Conservation (phyloP, 2,888 invertebrate species). For the Diadromus collaris region DNA sequence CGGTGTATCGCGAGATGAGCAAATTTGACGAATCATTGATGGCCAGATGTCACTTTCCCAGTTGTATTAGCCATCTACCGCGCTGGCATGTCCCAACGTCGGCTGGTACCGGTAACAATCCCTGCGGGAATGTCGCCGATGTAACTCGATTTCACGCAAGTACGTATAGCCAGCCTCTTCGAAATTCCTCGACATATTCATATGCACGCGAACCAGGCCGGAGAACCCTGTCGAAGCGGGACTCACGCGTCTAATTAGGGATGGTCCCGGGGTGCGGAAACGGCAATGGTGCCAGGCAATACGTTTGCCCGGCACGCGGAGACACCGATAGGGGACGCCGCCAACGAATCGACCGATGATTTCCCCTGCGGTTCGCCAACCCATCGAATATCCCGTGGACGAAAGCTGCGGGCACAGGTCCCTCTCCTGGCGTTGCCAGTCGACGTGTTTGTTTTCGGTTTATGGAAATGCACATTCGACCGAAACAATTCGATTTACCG, state of each 20-base stretch:
- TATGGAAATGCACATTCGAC: constrained; percentile 72
- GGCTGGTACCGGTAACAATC: constrained; percentile 16
- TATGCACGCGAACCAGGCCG: constrained; percentile 27
- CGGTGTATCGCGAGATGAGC: neutral
- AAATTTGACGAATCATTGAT: constrained; percentile 26
- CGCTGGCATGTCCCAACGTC: neutral
- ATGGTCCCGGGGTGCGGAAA: constrained; percentile 40
- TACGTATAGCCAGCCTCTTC: constrained; percentile 16
- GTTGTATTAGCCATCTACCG: constrained; percentile 12
- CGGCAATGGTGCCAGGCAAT: constrained; percentile 22
- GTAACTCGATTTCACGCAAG: constrained; percentile 43
- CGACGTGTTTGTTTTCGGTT: constrained; percentile 74
- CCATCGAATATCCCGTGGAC: constrained; percentile 47
- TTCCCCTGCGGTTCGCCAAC: constrained; percentile 72
- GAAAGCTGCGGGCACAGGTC: constrained; percentile 9
- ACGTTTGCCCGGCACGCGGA: constrained; percentile 33
- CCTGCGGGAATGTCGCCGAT: constrained; percentile 36
- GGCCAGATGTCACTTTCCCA: constrained; percentile 29
- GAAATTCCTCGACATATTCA: constrained; percentile 42
- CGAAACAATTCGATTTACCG: constrained; percentile 56
- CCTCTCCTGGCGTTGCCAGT: constrained; percentile 52
- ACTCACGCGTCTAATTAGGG: constrained; percentile 69
- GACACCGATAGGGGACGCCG: constrained; percentile 50
- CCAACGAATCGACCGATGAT: constrained; percentile 75
- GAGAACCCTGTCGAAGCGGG: constrained; percentile 32